Evolutionary conservation across 64 coral and sea anemone species (phyloP), one percentile per base, ranked within the genome.

Genomic region (Stylophora pistillata): DNA sequence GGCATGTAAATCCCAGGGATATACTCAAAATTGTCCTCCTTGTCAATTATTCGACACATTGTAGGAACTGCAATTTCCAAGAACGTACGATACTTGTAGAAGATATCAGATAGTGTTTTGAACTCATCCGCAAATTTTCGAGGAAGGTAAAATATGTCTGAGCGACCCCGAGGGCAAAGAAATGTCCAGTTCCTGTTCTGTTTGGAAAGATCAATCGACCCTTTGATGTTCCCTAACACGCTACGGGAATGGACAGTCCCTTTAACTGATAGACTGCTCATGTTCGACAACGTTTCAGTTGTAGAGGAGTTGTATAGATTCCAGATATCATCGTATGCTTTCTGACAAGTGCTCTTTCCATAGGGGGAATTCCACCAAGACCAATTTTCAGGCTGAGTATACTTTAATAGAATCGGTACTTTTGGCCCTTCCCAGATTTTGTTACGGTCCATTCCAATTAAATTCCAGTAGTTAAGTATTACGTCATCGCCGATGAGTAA

Each of bases 31-130:
- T 98, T 91, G 0, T 78, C 74, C 30, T 72, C 78, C 13, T 25
- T 17, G 62, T 98, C 95, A 23, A 98, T 57, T 73, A 98, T 84
- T 30, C 95, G 92, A 32, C 85, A 90, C 9, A 98, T 98, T 63
- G 95, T 94, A 0, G 95, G 95, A 23, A 98, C 79, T 4, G 95
- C 92, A 59, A 98, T 94, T 86, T 98, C 95, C 57, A 98, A 85
- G 25, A 98, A 98, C 4, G 94, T 78, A 12, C 89, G n/a, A 56
- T 98, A 92, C 29, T 98, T 98, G 47, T 88, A 79, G 63, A 98
- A 98, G 65, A 98, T 58, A 74, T 93, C 69, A 30, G 95, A 91
- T 23, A 94, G 53, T 31, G 83, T 76, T 76, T 85, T 71, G 79
- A 94, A 98, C 20, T 16, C 75, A 10, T 91, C 78, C 2, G 77